A percentile compares a stretch with the other conserved stretches of the same genome.
Evolutionary conservation across 2,888 invertebrate genomes (phyloP).

Genomic region (Neocrepidodera transversa): DNA sequence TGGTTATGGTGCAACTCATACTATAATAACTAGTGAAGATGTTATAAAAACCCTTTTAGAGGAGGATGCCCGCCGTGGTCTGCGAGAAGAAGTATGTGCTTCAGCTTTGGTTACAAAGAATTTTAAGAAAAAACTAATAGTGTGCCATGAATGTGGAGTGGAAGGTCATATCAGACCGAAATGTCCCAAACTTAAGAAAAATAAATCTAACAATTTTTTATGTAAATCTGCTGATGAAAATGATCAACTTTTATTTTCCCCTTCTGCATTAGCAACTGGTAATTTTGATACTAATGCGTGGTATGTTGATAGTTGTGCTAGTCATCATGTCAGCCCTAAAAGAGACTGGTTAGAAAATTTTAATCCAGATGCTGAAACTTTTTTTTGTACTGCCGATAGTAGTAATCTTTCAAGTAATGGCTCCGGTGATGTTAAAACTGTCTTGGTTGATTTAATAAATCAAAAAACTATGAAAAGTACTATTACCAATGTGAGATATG

Average conservation of each 20-base stretch:
- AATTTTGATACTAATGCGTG: not conserved
- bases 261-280: not conserved
- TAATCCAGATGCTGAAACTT: not conserved
- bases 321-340: not conserved
- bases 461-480: not conserved
- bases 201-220: not conserved
- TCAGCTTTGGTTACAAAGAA: not conserved
- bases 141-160: not conserved
- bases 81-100: not conserved
- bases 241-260: not conserved
- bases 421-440: not conserved
- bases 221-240: not conserved
- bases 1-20: not conserved
- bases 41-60: not conserved
- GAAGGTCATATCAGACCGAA: not conserved
- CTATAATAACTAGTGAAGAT: not conserved
- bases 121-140: not conserved
- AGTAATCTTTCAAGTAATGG: not conserved
- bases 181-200: not conserved
- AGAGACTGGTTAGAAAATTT: not conserved
- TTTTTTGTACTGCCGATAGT: not conserved
- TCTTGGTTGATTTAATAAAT: not conserved
- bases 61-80: not conserved
- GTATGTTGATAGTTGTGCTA: slow-evolving; percentile 5
- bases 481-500: slow-evolving; percentile 4